Conservation (phyloP, 2,888 invertebrate species). For the Parnassius mnemosyne region DNA sequence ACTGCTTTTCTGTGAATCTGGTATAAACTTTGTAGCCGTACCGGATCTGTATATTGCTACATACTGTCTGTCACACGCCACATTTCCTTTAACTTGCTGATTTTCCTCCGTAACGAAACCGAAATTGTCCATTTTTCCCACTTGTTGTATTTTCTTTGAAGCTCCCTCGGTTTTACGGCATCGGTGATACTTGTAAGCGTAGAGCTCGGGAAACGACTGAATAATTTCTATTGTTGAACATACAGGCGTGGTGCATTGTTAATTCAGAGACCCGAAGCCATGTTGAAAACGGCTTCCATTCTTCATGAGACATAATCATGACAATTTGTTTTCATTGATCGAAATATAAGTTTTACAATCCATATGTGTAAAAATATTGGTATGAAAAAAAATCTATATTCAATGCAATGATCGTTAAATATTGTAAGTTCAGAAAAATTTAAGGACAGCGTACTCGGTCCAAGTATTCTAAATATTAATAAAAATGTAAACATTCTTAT, state of each 20-base stretch:
- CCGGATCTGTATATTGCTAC: conserved; percentile 19
- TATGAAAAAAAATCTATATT: not conserved
- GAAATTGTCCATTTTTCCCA: conserved; percentile 54
- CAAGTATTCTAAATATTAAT: too few relatives aligned
- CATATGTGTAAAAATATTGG: not conserved
- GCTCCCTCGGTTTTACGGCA: not conserved
- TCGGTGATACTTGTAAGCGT: conserved; percentile 21
- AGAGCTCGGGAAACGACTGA: conserved; percentile 35
- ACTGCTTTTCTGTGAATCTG: not conserved
- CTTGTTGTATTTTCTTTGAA: not conserved
- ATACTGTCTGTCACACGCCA: conserved; percentile 3
- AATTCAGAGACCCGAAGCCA: conserved; percentile 43
- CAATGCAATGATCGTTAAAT: too few relatives aligned
- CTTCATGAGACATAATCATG: not conserved
- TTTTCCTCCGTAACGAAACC: conserved; percentile 58
- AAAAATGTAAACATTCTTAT: too few relatives aligned
- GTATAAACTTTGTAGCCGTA: not conserved
- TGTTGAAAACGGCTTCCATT: conserved; percentile 34
- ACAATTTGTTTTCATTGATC: not conserved
- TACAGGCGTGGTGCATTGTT: conserved; percentile 47
- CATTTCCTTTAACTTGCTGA: conserved; percentile 31
- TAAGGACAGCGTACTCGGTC: too few relatives aligned
- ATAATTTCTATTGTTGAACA: conserved; percentile 32
- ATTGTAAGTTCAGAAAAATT: too few relatives aligned
- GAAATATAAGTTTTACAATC: not conserved